These are phyloP conservation scores for Gallinago nigripennis DNA, from an alignment of 2,797 vertebrate genomes.

Conservation along the genomic window DNA sequence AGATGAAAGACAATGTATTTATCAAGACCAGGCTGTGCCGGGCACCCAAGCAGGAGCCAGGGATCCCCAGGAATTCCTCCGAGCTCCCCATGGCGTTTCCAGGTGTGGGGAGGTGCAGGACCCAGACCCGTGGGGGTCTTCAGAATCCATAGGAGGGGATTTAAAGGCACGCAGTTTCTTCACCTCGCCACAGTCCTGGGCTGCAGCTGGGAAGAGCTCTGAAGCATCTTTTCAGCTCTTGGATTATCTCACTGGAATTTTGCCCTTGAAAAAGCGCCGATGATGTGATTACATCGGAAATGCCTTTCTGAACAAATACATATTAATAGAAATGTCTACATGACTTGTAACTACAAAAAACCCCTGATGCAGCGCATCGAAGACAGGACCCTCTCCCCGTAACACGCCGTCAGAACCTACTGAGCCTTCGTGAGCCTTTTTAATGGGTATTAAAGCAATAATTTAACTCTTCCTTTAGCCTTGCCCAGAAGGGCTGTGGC, in stretches of 20 bases:
- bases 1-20: rapidly evolving
- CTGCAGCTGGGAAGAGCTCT: neutral
- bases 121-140: neutral
- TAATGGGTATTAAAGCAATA: neutral
- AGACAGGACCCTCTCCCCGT: neutral
- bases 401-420: neutral
- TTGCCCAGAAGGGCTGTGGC: neutral
- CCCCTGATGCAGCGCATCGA: rapidly evolving
- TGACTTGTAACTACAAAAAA: neutral
- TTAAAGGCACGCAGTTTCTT: neutral
- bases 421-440: neutral
- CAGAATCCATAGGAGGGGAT: neutral
- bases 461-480: neutral
- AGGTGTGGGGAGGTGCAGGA: neutral
- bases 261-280: neutral
- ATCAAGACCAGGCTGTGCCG: neutral
- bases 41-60: neutral
- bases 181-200: neutral
- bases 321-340: neutral
- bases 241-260: neutral
- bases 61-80: neutral
- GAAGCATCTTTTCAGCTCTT: neutral
- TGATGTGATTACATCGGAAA: conserved; percentile 30
- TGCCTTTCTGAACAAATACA: conserved; percentile 23
- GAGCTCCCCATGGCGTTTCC: neutral